A percentile compares a stretch with the other conserved stretches of the same genome.
These are phyloP conservation scores for Monochamus alternatus DNA, from an alignment of 2,888 invertebrate species.

Conservation along the genomic window DNA sequence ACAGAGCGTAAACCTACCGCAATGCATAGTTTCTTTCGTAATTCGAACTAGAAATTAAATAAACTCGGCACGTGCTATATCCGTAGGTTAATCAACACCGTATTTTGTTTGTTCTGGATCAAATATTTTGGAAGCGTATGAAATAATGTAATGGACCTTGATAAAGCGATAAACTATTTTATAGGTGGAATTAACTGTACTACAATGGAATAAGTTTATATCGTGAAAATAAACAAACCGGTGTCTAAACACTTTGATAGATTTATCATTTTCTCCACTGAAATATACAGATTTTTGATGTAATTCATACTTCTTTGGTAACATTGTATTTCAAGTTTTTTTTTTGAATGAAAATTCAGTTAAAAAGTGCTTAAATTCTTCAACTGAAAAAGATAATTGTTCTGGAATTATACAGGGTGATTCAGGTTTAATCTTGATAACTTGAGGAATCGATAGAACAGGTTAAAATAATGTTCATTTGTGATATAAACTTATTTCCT, in stretches of 20 bases:
- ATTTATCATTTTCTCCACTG: constrained; percentile 18
- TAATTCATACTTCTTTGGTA: too few species aligned
- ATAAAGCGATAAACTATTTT: constrained; percentile 12
- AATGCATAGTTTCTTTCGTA: constrained; percentile 29
- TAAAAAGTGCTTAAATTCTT: too few species aligned
- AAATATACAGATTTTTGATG: constrained; percentile 2
- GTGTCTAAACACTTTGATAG: background rate
- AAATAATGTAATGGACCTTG: constrained; percentile 15
- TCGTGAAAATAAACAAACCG: background rate
- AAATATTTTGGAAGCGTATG: constrained; percentile 13
- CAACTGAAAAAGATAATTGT: too few species aligned
- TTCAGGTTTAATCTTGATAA: too few species aligned
- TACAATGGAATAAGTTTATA: background rate
- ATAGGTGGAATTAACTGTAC: constrained; percentile 4
- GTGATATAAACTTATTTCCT: too few species aligned
- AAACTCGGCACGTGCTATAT: constrained; percentile 21
- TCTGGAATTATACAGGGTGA: too few species aligned
- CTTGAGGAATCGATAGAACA: too few species aligned
- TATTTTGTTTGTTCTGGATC: constrained; percentile 17
- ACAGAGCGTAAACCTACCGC: constrained; percentile 31
- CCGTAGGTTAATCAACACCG: constrained; percentile 27
- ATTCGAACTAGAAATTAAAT: constrained; percentile 29
- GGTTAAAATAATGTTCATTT: too few species aligned
- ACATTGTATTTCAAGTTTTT: too few species aligned
- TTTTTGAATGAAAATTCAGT: too few species aligned